Conservation (phyloP, 2,797 vertebrate genomes). For the Otolemur crassicaudatus region DNA sequence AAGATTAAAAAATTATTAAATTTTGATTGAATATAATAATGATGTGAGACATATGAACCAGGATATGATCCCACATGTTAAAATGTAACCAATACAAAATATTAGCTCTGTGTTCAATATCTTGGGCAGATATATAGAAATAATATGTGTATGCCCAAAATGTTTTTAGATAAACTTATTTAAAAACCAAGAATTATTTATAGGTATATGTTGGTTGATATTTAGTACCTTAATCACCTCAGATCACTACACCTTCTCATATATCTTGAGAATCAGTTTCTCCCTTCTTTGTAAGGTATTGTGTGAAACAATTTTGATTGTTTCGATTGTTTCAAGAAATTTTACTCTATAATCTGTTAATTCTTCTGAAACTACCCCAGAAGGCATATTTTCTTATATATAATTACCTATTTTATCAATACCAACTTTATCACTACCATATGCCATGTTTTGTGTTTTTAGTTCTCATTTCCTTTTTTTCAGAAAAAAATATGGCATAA, state of each 20-base stretch:
- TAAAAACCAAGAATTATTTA: neutral
- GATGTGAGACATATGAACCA: neutral
- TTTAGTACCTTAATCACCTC: neutral
- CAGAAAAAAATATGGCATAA: neutral
- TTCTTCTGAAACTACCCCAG: neutral
- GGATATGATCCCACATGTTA: neutral
- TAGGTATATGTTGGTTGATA: neutral
- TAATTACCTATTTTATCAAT: neutral
- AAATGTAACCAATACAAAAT: neutral
- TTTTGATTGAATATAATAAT: neutral
- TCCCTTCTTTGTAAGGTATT: neutral
- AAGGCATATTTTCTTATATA: neutral
- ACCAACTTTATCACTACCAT: neutral
- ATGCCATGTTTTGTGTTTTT: neutral
- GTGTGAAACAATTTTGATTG: neutral
- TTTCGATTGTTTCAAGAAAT: neutral
- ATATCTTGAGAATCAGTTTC: neutral
- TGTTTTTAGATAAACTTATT: neutral
- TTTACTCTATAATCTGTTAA: neutral
- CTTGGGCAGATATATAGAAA: neutral
- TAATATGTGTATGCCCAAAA: neutral
- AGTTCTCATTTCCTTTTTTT: neutral
- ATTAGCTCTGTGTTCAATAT: neutral
- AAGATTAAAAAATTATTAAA: neutral
- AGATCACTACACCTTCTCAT: neutral